Conservation (phyloP, 2,113 vertebrate genomes). For the Emydocephalus ijimae region DNA sequence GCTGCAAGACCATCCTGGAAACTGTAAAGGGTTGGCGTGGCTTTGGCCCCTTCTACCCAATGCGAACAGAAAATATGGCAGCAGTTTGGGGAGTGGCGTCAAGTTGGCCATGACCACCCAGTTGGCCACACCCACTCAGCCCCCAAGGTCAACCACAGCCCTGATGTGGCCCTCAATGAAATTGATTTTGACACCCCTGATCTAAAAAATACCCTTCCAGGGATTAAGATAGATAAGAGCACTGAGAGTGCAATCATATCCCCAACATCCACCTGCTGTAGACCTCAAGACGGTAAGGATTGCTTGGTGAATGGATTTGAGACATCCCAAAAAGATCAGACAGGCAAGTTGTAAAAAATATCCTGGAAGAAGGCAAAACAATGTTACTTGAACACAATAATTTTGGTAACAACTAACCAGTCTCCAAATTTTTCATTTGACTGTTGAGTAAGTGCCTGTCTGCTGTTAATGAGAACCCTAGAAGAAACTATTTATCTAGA, state of each 20-base stretch:
- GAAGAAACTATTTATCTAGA: not conserved
- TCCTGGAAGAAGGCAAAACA: not conserved
- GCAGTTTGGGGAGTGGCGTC: too few species aligned
- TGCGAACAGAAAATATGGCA: too few species aligned
- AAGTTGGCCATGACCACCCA: too few species aligned
- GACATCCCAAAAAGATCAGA: not conserved
- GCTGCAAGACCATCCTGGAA: too few species aligned
- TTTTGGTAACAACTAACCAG: not conserved
- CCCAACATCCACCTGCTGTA: not conserved
- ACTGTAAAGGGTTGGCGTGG: too few species aligned
- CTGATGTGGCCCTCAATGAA: too few species aligned
- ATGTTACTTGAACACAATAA: not conserved
- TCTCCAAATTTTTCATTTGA: not conserved
- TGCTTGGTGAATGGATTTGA: not conserved
- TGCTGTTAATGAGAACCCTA: not conserved
- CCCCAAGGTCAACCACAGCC: too few species aligned
- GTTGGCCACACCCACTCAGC: rapidly evolving
- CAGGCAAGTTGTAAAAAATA: not conserved
- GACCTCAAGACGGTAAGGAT: not conserved
- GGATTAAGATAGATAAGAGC: not conserved
- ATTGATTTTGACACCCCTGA: too few species aligned
- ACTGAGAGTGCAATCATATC: not conserved
- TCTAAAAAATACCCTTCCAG: not conserved
- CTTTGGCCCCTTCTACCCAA: too few species aligned
- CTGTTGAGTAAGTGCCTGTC: not conserved